Base-by-base conservation (phyloP, 1,140 invertebrate species). In the Cotesia vestalis region DNA sequence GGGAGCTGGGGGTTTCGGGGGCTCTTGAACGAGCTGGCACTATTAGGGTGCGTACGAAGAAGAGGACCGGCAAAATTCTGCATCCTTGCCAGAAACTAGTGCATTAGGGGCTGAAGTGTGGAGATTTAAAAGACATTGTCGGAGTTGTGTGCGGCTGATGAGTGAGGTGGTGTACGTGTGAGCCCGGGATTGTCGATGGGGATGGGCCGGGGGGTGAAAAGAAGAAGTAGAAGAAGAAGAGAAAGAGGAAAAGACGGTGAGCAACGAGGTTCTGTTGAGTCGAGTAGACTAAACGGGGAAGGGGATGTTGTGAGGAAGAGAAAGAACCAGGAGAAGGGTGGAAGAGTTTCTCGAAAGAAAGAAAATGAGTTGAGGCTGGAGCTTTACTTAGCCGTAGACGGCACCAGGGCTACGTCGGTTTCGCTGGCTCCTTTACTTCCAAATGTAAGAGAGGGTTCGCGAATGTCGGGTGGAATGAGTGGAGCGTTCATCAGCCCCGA, bases 401-500 rank as follows among this genome's bases (percentile, higher is more conserved):
- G 27, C 27, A 27, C 27, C 8, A 51, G 17, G 53, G 17, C 53
- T 52, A n/a, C 46, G 12, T 55, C 14, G 57, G 64, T 72, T 66
- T 57, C 53, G 27, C 27, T 27, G 17, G 8, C 51, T 67, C 9
- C 63, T 66, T 51, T 71, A n/a, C 59, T 69, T 12, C 55, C 35
- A 36, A 64, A 61, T 61, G 59, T 61, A 12, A 27, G 27, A 11
- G 14, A 40, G 71, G 74, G 75, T 74, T 77, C 78, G 77, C 77
- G 79, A 17, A 14, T 27, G 57, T 20, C 79, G 79, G 82, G 84
- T 85, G 84, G 84, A 83, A 85, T 84, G 85, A 86, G 40, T 46
- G 84, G 84, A 84, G 82, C 84, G 85, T 87, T 87, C 85, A 87
- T 87, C 85, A 86, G 85, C 85, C 85, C 82, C 84, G 84, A 86